A percentile compares a stretch with the other conserved stretches of the same genome.
Evolutionary conservation across 53 echinoderm and acorn worm genomes (phyloP).

Genomic region (Mesocentrotus franciscanus): DNA sequence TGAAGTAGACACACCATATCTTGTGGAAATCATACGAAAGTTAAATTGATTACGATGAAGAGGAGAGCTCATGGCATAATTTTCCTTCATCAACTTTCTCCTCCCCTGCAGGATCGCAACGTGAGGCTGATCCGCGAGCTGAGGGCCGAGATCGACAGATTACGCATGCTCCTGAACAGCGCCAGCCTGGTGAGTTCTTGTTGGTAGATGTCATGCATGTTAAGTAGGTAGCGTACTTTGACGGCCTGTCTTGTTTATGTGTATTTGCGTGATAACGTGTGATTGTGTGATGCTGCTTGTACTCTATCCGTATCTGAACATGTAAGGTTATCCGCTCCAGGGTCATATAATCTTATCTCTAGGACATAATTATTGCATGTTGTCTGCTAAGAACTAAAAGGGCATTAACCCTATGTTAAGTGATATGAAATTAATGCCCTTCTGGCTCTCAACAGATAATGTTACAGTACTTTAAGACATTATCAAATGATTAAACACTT

Average conservation of each 20-base stretch:
- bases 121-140: slow-evolving; percentile 78
- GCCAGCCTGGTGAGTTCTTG: slow-evolving; percentile 86
- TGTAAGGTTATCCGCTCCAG: not conserved
- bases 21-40: not conserved
- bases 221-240: not conserved
- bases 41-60: slow-evolving; percentile 52
- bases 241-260: not conserved
- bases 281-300: not conserved
- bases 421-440: not conserved
- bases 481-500: not conserved
- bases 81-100: slow-evolving; percentile 64
- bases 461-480: too few species aligned
- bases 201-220: not conserved
- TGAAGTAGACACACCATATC: not conserved
- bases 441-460: not conserved
- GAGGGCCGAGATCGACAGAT: slow-evolving; percentile 70
- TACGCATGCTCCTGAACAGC: slow-evolving; percentile 80
- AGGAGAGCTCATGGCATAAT: slow-evolving; percentile 56
- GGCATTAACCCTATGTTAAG: too few species aligned
- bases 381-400: not conserved
- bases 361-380: not conserved
- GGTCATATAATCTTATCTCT: not conserved
- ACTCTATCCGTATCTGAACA: not conserved
- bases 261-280: not conserved
- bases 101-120: slow-evolving; percentile 73